phyloP scores from a whole-genome alignment of 2,113 vertebrate genomes.

The Pituophis catenifer region DNA sequence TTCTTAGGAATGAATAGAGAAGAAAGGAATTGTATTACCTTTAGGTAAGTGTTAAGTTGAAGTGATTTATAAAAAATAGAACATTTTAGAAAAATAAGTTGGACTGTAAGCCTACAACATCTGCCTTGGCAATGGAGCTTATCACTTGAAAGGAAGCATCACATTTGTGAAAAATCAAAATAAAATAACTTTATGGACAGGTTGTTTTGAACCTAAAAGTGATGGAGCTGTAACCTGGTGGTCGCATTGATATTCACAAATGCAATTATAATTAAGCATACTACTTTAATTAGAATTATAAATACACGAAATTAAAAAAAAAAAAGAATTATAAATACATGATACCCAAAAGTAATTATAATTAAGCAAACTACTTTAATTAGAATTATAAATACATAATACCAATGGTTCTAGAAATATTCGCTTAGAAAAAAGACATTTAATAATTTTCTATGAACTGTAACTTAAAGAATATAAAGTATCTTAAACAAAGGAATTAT shows the following conservation, averaged over 20 bases:
- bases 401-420: neutral
- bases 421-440: neutral
- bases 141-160: neutral
- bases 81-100: neutral
- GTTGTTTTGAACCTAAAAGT: neutral
- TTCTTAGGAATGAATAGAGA: neutral
- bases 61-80: neutral
- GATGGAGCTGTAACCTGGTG: neutral
- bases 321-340: neutral
- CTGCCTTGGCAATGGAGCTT: neutral
- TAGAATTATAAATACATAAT: neutral
- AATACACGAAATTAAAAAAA: too few relatives aligned
- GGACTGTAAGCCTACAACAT: neutral
- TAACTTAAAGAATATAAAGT: neutral
- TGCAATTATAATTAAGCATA: neutral
- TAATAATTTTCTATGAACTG: neutral
- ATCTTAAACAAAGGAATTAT: neutral
- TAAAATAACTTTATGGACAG: neutral
- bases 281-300: conserved; percentile 5
- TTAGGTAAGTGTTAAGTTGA: neutral
- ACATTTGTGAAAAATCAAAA: neutral
- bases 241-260: neutral
- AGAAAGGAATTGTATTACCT: neutral
- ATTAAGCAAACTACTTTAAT: neutral
- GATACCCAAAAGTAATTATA: neutral